Evolutionary conservation across 2,797 vertebrate genomes (phyloP).

Genomic region (Coluber constrictor): DNA sequence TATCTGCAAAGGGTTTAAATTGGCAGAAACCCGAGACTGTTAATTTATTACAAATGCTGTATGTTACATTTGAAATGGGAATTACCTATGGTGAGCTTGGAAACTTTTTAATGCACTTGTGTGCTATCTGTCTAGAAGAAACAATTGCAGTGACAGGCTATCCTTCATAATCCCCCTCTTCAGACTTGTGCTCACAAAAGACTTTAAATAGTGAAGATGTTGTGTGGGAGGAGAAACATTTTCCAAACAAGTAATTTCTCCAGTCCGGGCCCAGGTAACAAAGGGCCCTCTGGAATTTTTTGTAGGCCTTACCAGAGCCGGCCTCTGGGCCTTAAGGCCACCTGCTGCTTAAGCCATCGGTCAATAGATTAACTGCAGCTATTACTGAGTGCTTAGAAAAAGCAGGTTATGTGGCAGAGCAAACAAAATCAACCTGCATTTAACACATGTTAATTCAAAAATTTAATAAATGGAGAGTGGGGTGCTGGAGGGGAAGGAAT

Average conservation of each 20-base stretch:
- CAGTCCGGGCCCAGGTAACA: conserved; percentile 79
- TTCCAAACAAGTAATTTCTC: conserved; percentile 76
- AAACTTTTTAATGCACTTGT: conserved; percentile 70
- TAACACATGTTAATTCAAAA: conserved; percentile 80
- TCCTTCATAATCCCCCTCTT: conserved; percentile 77
- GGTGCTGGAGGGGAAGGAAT: neutral
- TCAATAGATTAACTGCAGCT: conserved; percentile 80
- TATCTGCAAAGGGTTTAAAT: neutral
- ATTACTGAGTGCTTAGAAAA: conserved; percentile 78
- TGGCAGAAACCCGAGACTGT: conserved; percentile 21
- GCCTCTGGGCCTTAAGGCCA: conserved; percentile 74
- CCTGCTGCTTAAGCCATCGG: conserved; percentile 80
- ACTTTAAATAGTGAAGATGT: conserved; percentile 78
- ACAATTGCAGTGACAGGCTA: conserved; percentile 76
- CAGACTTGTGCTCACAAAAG: conserved; percentile 77
- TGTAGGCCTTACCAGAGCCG: conserved; percentile 65
- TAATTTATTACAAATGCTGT: conserved; percentile 62
- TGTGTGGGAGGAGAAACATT: conserved; percentile 80
- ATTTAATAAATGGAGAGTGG: conserved; percentile 70
- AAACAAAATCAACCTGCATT: conserved; percentile 78
- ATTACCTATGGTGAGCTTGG: conserved; percentile 75
- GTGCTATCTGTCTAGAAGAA: conserved; percentile 73
- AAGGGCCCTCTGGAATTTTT: conserved; percentile 74
- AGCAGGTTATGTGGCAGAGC: conserved; percentile 79
- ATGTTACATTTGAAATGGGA: conserved; percentile 68